Evolutionary conservation across 2,113 vertebrate species (phyloP).

Genomic region (Fulica atra): DNA sequence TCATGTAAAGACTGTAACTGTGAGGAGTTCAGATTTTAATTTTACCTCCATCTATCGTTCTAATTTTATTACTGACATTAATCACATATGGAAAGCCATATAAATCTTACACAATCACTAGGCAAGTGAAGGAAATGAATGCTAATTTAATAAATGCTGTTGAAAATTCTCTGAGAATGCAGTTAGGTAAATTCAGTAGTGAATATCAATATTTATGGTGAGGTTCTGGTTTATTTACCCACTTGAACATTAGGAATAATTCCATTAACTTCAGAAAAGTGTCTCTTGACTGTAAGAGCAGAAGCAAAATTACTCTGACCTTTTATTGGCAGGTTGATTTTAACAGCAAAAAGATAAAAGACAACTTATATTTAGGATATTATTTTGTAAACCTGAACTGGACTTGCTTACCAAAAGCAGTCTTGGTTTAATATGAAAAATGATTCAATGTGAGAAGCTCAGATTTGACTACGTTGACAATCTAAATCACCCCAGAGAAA

Average conservation of each 20-base stretch:
- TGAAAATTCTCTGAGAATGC: neutral
- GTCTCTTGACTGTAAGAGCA: neutral
- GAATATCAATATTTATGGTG: neutral
- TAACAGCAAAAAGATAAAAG: neutral
- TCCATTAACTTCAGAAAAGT: neutral
- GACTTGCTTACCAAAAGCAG: neutral
- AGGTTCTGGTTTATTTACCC: neutral
- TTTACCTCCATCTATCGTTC: neutral
- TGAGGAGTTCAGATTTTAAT: neutral
- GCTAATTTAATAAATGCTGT: neutral
- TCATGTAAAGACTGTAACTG: neutral
- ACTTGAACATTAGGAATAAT: neutral
- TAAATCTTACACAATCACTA: neutral
- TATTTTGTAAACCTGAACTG: neutral
- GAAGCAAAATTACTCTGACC: neutral
- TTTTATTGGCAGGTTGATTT: neutral
- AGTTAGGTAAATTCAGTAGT: neutral
- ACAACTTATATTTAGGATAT: neutral
- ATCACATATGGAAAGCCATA: neutral
- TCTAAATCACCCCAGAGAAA: neutral
- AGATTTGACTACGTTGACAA: neutral
- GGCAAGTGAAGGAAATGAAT: neutral
- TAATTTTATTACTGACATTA: neutral
- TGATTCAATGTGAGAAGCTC: neutral
- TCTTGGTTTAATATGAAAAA: neutral